These are phyloP conservation scores for Hypomecis atomaria DNA, from an alignment of 2,888 invertebrate genomes.

Conservation along the genomic window DNA sequence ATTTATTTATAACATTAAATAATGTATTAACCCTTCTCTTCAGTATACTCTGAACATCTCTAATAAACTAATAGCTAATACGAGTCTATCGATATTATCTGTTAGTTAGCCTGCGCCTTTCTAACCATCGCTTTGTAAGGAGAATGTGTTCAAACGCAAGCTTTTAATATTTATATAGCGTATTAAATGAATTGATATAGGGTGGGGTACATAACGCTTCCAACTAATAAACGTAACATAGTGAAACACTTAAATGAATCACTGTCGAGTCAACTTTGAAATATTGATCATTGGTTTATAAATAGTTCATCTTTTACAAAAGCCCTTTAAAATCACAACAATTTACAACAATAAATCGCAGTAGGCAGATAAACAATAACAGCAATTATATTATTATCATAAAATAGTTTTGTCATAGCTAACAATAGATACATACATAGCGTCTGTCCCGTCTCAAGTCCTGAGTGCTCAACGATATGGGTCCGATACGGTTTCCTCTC, in stretches of 20 bases:
- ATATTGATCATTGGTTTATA: neutral
- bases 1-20: no score
- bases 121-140: no score
- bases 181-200: neutral
- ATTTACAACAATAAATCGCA: slow-evolving; percentile 5
- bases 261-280: slow-evolving; percentile 2
- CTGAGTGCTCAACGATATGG: slow-evolving; percentile 44
- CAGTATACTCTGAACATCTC: no score
- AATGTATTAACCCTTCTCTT: no score
- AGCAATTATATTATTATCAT: neutral
- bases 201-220: neutral
- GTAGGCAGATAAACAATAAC: neutral
- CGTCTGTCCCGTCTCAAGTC: slow-evolving; percentile 27
- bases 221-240: neutral
- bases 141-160: no score
- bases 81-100: no score
- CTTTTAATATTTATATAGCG: no score
- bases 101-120: no score
- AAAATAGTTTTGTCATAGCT: neutral
- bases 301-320: slow-evolving; percentile 6
- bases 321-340: neutral
- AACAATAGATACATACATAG: slow-evolving; percentile 53
- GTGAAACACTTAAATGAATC: slow-evolving; percentile 7
- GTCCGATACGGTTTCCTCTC: slow-evolving; percentile 61
- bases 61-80: no score